Base-by-base conservation (phyloP, 2,797 vertebrate genomes). In the Chelidonichthys spinosus region DNA sequence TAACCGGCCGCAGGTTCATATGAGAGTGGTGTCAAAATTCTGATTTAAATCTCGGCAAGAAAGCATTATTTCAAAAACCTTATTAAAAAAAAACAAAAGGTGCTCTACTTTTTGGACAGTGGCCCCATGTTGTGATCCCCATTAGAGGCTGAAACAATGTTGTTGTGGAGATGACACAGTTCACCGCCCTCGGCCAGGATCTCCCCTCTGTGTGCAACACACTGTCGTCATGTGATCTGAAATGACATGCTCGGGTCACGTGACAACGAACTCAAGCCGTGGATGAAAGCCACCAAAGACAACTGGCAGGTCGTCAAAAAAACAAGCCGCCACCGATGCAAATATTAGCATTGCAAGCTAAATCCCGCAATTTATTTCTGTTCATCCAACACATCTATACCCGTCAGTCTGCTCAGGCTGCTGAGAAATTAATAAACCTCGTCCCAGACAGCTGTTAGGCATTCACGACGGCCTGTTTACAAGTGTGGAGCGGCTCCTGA, bases 401-500 rank as follows among this genome's bases (percentile, higher is more conserved):
- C 61, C 59, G 40, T 0, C 60, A 43, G 47, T 75, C 73, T 54
- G 60, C 53, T 33, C 33, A 69, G 61, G 62, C 63, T 69, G 64
- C 55, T 43, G 63, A 65, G 64, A 63, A 77, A 33, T 68, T 56
- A 73, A 69, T 82, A 78, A 79, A 76, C 43, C 49, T 40, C 7
- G 14, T 52, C 42, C 37, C 37, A 66, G 46, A 52, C 72, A 74
- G 74, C 74, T 80, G 65, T 72, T 75, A 43, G 25, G 62, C 76
- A 63, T 82, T 82, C 36, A 50, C 25, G 79, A 73, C 73, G 36
- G 64, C 74, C 67, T 54, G 64, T 76, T 84, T 74, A 78, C 83
- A 64, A 64, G 63, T 46, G 65, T 63, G 17, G 52, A 62, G 50
- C 68, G 40, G 77, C 72, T 33, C 49, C 81, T 73, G 56, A 82